Evolutionary conservation across 2,113 vertebrate genomes (phyloP).

Genomic region (Trachemys scripta): DNA sequence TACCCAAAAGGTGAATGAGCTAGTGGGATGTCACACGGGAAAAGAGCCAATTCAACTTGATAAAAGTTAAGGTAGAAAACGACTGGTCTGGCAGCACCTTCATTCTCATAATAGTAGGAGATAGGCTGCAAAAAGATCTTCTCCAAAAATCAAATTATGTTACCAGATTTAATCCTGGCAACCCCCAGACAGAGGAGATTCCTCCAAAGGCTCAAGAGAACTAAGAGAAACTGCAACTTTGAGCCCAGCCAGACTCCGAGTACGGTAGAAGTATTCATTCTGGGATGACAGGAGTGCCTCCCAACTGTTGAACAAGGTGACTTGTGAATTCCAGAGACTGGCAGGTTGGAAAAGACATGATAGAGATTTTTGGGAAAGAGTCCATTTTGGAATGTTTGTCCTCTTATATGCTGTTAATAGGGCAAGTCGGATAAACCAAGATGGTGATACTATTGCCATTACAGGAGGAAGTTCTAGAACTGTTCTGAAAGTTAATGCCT

Average conservation of each 20-base stretch:
- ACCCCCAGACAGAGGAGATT: not conserved
- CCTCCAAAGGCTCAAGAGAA: not conserved
- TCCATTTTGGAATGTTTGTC: not conserved
- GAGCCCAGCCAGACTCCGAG: not conserved
- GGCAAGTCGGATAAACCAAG: not conserved
- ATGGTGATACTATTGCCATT: not conserved
- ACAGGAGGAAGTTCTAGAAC: not conserved
- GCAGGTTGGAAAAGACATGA: not conserved
- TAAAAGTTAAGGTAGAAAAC: not conserved
- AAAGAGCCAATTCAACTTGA: not conserved
- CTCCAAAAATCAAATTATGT: not conserved
- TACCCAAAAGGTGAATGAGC: not conserved
- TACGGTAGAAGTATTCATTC: not conserved
- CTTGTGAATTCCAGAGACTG: not conserved
- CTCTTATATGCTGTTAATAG: not conserved
- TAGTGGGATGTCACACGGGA: not conserved
- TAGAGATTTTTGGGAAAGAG: not conserved
- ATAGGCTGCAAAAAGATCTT: not conserved
- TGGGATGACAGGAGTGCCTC: not conserved
- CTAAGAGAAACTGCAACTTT: not conserved
- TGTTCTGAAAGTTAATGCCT: not conserved
- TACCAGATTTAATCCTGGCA: not conserved
- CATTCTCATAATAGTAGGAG: not conserved
- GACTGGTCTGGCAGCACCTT: not conserved
- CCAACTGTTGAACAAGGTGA: not conserved